These are phyloP conservation scores for Syngnathoides biaculeatus DNA, from an alignment of 2,113 vertebrate species.

Conservation along the genomic window DNA sequence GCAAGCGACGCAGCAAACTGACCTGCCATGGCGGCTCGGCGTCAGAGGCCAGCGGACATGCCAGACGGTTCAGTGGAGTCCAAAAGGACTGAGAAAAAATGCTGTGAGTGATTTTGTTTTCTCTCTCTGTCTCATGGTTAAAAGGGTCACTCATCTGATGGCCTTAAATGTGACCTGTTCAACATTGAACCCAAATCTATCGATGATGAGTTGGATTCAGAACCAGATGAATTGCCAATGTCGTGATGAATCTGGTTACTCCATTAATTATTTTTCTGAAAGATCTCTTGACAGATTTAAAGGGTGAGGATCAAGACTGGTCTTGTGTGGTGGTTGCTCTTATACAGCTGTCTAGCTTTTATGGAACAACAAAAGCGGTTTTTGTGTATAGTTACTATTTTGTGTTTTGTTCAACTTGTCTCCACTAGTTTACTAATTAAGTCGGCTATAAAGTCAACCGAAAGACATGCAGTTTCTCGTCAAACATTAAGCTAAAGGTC, in stretches of 20 bases:
- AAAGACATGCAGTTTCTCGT: neutral
- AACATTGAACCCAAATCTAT: neutral
- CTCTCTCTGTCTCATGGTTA: neutral
- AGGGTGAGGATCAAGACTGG: slow-evolving; percentile 26
- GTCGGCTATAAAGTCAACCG: slow-evolving; percentile 39
- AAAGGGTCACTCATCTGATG: neutral
- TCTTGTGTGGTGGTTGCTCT: slow-evolving; percentile 26
- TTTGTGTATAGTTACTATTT: slow-evolving; percentile 17
- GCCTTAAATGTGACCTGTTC: neutral
- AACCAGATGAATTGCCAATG: neutral
- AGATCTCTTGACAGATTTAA: neutral
- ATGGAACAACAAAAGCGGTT: neutral
- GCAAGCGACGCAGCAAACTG: slow-evolving; percentile 1
- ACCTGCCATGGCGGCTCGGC: slow-evolving; percentile 40
- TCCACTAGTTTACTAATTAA: neutral
- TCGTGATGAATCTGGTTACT: neutral
- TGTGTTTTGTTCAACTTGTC: neutral
- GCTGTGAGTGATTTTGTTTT: slow-evolving; percentile 66
- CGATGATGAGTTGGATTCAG: neutral
- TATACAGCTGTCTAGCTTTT: slow-evolving; percentile 15
- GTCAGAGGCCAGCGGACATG: slow-evolving; percentile 29
- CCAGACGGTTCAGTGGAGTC: slow-evolving; percentile 32
- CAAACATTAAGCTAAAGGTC: slow-evolving; percentile 24
- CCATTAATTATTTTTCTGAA: neutral
- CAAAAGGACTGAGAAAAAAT: slow-evolving; percentile 68